Conservation (phyloP, 2,113 vertebrate species). For the Carettochelys insculpta region DNA sequence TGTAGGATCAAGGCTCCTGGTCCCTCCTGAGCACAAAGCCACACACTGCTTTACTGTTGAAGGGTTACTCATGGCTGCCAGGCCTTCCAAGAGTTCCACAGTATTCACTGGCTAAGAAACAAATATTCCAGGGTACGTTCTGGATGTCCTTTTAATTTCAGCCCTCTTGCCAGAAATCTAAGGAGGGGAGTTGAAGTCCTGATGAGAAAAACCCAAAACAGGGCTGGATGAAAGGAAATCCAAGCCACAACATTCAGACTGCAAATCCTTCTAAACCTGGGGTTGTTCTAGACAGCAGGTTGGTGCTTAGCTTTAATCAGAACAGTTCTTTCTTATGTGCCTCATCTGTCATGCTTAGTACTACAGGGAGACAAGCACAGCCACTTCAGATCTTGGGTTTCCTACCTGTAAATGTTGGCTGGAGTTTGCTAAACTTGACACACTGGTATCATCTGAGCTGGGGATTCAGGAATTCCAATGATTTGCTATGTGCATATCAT, state of each 20-base stretch:
- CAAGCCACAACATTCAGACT: background rate
- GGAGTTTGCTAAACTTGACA: background rate
- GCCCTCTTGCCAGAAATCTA: background rate
- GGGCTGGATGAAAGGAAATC: background rate
- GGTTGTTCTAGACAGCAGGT: background rate
- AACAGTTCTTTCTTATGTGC: background rate
- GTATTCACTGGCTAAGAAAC: background rate
- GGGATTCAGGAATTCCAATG: background rate
- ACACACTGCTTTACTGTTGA: background rate
- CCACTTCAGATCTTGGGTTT: background rate
- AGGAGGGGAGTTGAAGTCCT: background rate
- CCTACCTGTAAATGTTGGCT: background rate
- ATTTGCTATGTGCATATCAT: background rate
- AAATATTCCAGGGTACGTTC: background rate
- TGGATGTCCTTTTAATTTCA: background rate
- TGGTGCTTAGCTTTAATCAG: background rate
- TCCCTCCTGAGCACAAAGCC: background rate
- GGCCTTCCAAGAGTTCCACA: background rate
- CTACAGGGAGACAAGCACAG: background rate
- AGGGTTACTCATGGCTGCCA: background rate
- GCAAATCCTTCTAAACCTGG: background rate
- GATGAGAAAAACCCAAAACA: rapidly evolving
- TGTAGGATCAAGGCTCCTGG: background rate
- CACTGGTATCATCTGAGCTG: background rate
- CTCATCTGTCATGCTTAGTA: background rate